A percentile compares a stretch with the other conserved stretches of the same genome.
Evolutionary conservation across 37 sponge, comb jelly and placozoan species (phyloP).

Genomic region (Aphrocallistes beatrix): DNA sequence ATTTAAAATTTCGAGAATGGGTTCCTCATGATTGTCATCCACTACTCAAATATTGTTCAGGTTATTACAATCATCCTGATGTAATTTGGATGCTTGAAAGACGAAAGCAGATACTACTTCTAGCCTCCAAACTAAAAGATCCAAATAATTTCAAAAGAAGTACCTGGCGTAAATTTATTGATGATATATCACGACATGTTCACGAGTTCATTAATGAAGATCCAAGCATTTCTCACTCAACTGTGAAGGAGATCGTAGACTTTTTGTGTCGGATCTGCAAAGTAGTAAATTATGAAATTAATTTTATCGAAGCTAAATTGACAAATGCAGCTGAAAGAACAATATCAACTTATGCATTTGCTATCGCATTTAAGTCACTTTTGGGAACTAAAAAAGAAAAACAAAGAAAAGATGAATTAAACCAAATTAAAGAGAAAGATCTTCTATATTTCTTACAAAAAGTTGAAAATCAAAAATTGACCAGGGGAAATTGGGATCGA

Average conservation of each 20-base stretch:
- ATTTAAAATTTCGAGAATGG: too few species aligned
- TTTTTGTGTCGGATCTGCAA: background rate
- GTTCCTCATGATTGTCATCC: too few species aligned
- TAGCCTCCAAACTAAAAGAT: background rate
- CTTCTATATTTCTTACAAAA: background rate
- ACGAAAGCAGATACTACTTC: background rate
- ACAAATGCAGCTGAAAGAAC: constrained; percentile 2
- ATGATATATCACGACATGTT: background rate
- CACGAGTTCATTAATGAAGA: background rate
- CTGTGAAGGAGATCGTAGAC: background rate
- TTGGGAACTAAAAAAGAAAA: background rate
- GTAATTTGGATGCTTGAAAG: background rate
- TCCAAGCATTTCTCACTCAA: background rate
- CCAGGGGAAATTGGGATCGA: background rate
- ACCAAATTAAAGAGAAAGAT: background rate
- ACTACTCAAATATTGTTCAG: too few species aligned
- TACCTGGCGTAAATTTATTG: background rate
- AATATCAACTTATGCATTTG: background rate
- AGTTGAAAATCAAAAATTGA: background rate
- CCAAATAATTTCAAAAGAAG: background rate
- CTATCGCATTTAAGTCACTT: background rate
- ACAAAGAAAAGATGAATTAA: background rate
- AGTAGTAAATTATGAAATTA: background rate
- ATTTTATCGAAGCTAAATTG: background rate
- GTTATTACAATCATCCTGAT: too few species aligned